These are phyloP conservation scores for Piliocolobus tephrosceles DNA, from an alignment of 2,113 vertebrate species.

Conservation along the genomic window DNA sequence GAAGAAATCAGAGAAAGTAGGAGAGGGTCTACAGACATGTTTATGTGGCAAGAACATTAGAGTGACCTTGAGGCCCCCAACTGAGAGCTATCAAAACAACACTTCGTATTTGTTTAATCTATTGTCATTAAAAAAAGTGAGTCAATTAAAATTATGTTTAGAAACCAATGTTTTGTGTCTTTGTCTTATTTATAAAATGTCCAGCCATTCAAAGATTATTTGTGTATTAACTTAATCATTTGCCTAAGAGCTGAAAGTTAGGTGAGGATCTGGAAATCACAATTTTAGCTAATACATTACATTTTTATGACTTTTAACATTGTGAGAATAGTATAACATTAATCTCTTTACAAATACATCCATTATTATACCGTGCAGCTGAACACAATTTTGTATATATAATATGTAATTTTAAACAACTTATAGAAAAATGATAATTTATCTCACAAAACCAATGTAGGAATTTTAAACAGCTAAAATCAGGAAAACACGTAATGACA, in stretches of 20 bases:
- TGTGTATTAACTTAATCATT: background rate
- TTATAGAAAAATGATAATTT: background rate
- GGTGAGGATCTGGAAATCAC: background rate
- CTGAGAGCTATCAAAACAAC: background rate
- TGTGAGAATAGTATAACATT: background rate
- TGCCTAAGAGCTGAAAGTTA: background rate
- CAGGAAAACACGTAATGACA: background rate
- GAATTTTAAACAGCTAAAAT: background rate
- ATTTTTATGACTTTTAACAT: background rate
- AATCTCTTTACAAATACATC: background rate
- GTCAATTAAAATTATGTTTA: background rate
- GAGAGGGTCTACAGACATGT: fast-evolving
- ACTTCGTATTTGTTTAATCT: background rate
- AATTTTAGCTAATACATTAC: background rate
- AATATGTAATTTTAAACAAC: background rate
- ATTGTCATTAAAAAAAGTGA: background rate
- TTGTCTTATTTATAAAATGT: background rate
- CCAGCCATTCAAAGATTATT: background rate
- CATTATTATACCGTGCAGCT: background rate
- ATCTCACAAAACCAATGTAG: background rate
- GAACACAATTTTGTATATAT: background rate
- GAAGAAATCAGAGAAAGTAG: background rate
- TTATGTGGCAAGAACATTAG: background rate
- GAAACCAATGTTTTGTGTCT: background rate
- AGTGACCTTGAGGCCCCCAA: background rate